Evolutionary conservation across 2,113 vertebrate species (phyloP), one percentile per base, ranked within the genome.

Genomic region (Macaca nemestrina): DNA sequence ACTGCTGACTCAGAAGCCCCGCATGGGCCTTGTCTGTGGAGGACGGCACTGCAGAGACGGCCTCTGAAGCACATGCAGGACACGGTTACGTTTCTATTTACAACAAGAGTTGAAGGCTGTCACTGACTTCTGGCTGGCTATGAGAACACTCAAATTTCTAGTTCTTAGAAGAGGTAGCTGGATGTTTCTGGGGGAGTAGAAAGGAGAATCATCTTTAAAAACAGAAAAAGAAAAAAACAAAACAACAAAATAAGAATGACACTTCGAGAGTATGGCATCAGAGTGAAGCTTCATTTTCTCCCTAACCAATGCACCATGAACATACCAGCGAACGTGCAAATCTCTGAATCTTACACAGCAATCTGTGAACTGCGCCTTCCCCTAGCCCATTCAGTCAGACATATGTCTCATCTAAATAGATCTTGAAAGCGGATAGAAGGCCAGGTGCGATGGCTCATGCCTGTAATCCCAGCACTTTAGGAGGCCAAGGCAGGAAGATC

Each of bases 1-100:
- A 97, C 95, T 96, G 98, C 98, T 98, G 98, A 99, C 98, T 98
- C 98, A 98, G 98, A 97, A 80, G 79, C 79, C 96, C 68, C 93
- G 59, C 18, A 90, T 97, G 97, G 97, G 98, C 98, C 95, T 98
- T 97, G 97, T 97, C 97, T 90, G 32, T 38, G 78, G 81, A 95
- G 55, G 57, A n/a, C 12, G 4, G 64, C 0, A 13, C 5, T 59
- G 88, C 94, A 64, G 84, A 94, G 89, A 67, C 90, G 90, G 97
- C 94, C 89, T 4, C 0, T 86, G 93, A 95, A 97, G 93, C 2
- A 22, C 94, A 95, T 16, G 80, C 88, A 94, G 68, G 96, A 97
- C 91, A 94, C 70, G 0, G 55, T 38, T 52, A 5, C 67, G 97
- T 98, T 98, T 97, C 98, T 98, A 89, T 98, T 98, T 98, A 98